Evolutionary conservation across 2,888 invertebrate genomes (phyloP).

Genomic region (Mylabris sibirica): DNA sequence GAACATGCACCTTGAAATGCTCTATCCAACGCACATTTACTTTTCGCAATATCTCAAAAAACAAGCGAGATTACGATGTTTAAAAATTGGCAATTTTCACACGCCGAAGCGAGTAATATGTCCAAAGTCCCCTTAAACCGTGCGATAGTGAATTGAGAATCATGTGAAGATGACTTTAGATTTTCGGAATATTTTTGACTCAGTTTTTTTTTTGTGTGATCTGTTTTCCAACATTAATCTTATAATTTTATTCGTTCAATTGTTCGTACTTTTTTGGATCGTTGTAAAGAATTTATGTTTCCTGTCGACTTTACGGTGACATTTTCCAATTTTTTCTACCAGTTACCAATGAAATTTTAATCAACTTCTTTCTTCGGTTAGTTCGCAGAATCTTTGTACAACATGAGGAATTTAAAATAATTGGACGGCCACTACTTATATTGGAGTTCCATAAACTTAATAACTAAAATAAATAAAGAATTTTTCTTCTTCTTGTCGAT

Average conservation of each 20-base stretch:
- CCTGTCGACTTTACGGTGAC: background rate
- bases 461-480: too few species aligned
- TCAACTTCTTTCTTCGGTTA: background rate
- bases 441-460: too few species aligned
- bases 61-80: too few species aligned
- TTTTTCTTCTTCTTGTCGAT: background rate
- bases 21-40: too few species aligned
- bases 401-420: too few species aligned
- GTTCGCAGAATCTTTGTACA: too few species aligned
- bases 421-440: too few species aligned
- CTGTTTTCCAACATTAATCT: slow-evolving; percentile 7
- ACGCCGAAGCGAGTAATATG: too few species aligned
- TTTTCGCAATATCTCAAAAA: too few species aligned
- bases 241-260: slow-evolving; percentile 7
- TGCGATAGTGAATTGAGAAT: background rate
- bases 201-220: background rate
- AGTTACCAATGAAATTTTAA: background rate
- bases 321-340: background rate
- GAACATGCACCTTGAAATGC: too few species aligned
- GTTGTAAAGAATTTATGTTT: background rate
- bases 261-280: background rate
- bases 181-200: slow-evolving; percentile 6
- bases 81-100: too few species aligned
- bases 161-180: slow-evolving; percentile 10
- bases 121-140: too few species aligned